Conservation (phyloP, 2,113 vertebrate species). For the Gallinago undulata region DNA sequence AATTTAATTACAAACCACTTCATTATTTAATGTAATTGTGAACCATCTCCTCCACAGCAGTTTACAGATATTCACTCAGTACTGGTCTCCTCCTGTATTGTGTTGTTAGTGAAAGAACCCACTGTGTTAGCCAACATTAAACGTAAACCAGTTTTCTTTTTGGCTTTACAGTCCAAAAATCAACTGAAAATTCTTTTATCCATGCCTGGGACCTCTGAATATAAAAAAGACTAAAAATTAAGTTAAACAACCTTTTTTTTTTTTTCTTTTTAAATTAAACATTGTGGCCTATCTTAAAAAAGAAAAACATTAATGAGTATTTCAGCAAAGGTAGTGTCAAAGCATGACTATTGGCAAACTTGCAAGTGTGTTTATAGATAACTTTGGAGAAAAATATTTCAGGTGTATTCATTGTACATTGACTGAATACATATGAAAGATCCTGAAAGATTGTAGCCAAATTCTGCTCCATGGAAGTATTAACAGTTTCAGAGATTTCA, state of each 20-base stretch:
- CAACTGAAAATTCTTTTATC: neutral
- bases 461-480: neutral
- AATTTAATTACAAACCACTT: neutral
- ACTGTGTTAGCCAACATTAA: too few species aligned
- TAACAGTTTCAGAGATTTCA: neutral
- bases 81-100: neutral
- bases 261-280: neutral
- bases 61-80: neutral
- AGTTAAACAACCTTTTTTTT: too few species aligned
- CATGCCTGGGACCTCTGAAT: neutral
- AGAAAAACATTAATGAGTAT: neutral
- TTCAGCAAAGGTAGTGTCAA: neutral
- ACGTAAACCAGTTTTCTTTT: neutral
- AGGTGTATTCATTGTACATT: neutral
- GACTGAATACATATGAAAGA: neutral
- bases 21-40: neutral
- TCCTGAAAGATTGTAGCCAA: neutral
- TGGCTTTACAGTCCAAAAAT: neutral
- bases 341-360: neutral
- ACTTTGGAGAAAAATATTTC: neutral
- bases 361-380: neutral
- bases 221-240: neutral
- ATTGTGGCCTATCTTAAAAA: neutral
- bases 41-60: neutral
- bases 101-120: neutral